Percentiles rank a stretch among this genome's conserved stretches.
Evolutionary conservation across 2,113 vertebrate genomes (phyloP).

Genomic region (Heterocephalus glaber): DNA sequence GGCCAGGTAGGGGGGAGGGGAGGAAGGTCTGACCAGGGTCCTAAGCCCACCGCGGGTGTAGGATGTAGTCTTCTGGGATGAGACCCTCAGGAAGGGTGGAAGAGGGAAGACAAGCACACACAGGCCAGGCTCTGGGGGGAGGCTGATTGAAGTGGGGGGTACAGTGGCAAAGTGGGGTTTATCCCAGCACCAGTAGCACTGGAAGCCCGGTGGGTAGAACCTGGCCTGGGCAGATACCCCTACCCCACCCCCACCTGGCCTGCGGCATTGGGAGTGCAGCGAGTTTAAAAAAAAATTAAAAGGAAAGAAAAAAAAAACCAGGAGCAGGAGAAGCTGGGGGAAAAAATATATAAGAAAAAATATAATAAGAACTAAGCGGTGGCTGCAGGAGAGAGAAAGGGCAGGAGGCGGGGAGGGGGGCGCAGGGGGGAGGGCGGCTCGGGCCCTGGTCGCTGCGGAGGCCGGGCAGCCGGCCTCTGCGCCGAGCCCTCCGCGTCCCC

Average conservation of each 20-base stretch:
- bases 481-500: conserved; percentile 81
- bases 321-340: conserved; percentile 81
- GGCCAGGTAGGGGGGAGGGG: conserved; percentile 79
- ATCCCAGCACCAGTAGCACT: not conserved
- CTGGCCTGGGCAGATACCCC: conserved; percentile 56
- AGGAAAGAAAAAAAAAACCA: conserved; percentile 69
- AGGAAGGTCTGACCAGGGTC: conserved; percentile 33
- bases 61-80: not conserved
- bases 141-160: not conserved
- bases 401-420: conserved; percentile 79
- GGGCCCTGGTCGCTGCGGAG: conserved; percentile 80
- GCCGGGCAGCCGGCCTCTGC: conserved; percentile 77
- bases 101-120: not conserved
- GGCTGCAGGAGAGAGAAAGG: conserved; percentile 81
- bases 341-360: conserved; percentile 83
- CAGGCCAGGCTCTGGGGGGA: not conserved
- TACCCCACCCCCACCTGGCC: conserved; percentile 52
- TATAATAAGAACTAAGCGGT: conserved; percentile 83
- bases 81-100: not conserved
- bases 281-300: conserved; percentile 74
- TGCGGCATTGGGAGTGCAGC: conserved; percentile 61
- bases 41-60: not conserved
- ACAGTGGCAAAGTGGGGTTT: conserved; percentile 23
- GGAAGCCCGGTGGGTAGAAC: conserved; percentile 36
- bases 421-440: conserved; percentile 73